Conservation (phyloP, 2,797 vertebrate genomes). For the Eurystomus glaucurus region DNA sequence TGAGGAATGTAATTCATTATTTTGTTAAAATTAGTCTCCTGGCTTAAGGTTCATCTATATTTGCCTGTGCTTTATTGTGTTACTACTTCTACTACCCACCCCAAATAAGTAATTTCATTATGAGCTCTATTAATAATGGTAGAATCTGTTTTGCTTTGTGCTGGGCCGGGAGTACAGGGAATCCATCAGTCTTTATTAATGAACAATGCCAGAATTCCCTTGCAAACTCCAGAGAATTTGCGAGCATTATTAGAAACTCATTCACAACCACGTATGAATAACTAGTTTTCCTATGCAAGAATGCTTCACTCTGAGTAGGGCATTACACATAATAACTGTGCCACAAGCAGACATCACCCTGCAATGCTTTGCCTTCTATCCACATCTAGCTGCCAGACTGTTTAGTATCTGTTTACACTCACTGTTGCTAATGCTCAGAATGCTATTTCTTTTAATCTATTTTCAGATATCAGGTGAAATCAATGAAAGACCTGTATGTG, state of each 20-base stretch:
- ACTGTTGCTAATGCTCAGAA: neutral
- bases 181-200: constrained; percentile 4
- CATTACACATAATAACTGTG: neutral
- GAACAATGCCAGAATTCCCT: constrained; percentile 41
- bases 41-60: neutral
- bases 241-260: constrained; percentile 25
- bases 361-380: neutral
- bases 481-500: neutral
- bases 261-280: constrained; percentile 44
- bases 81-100: neutral
- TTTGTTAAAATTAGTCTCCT: constrained; percentile 11
- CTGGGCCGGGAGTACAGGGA: neutral
- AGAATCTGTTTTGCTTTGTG: constrained; percentile 1
- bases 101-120: constrained; percentile 10
- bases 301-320: neutral
- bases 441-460: neutral
- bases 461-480: neutral
- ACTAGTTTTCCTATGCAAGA: constrained; percentile 12
- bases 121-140: neutral
- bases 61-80: neutral
- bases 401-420: constrained; percentile 8
- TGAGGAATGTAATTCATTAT: neutral
- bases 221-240: constrained; percentile 22
- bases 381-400: neutral
- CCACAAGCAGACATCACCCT: neutral